Percentiles rank a stretch among this genome's conserved stretches.
phyloP scores from a whole-genome alignment of 2,797 vertebrate genomes.

The Propithecus perrieri region DNA sequence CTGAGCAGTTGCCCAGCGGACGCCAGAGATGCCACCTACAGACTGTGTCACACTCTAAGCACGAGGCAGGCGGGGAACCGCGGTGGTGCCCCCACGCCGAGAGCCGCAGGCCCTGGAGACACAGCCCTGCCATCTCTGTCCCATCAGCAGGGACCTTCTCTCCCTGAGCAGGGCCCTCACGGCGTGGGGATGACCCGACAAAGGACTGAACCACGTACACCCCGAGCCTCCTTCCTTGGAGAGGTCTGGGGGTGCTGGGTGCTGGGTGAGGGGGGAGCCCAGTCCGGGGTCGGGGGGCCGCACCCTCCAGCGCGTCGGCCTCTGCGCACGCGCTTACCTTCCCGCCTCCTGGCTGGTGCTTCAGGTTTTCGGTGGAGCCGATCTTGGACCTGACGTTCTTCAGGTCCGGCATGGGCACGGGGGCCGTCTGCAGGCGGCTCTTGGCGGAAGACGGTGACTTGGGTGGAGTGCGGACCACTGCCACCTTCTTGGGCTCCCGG shows the following conservation, averaged over 20 bases:
- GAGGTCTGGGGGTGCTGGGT: accelerated
- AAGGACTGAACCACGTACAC: not conserved
- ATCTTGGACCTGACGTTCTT: slow-evolving; percentile 95
- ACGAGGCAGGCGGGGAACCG: not conserved
- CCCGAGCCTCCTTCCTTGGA: not conserved
- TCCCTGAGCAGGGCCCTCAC: not conserved
- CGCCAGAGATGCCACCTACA: not conserved
- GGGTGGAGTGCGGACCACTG: slow-evolving; percentile 95
- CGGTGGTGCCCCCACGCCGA: not conserved
- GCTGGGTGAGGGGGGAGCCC: not conserved
- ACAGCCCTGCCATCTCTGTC: not conserved
- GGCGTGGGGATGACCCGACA: not conserved
- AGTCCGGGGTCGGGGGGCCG: not conserved
- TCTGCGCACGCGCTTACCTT: slow-evolving; percentile 86
- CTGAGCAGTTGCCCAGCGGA: not conserved
- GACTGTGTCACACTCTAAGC: not conserved
- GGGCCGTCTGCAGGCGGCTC: slow-evolving; percentile 88
- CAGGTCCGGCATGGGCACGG: slow-evolving; percentile 93
- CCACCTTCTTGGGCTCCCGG: slow-evolving; percentile 95
- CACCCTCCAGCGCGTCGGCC: not conserved
- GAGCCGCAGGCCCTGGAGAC: not conserved
- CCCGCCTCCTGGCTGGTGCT: slow-evolving; percentile 96
- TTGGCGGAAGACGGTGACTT: slow-evolving; percentile 96
- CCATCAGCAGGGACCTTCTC: accelerated
- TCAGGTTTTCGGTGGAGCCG: slow-evolving; percentile 96